These are phyloP conservation scores for Pristionchus exspectatus DNA, from an alignment of 2,888 invertebrate species.

Conservation along the genomic window DNA sequence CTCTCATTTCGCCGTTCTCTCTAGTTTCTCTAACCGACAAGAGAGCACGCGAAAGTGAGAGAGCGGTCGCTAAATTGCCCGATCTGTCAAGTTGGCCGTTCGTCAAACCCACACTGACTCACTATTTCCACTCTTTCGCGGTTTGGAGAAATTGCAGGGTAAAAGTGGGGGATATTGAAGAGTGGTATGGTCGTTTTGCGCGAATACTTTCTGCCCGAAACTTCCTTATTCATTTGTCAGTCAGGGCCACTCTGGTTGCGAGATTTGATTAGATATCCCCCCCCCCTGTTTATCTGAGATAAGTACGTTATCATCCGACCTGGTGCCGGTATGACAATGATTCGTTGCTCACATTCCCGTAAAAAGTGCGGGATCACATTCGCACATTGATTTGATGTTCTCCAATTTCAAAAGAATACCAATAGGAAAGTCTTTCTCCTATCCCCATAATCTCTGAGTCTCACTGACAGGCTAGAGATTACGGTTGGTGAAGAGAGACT, in stretches of 20 bases:
- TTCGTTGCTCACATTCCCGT: too few relatives aligned
- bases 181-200: too few relatives aligned
- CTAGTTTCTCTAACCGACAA: not conserved
- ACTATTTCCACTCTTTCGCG: not conserved
- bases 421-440: not conserved
- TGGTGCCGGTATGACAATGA: too few relatives aligned
- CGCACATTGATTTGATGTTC: not conserved
- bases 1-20: not conserved
- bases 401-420: not conserved
- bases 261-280: too few relatives aligned
- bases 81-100: not conserved
- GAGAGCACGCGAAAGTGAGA: not conserved
- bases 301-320: too few relatives aligned
- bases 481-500: too few relatives aligned
- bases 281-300: too few relatives aligned
- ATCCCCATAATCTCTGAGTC: not conserved
- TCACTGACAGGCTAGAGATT: too few relatives aligned
- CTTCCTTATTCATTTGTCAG: not conserved
- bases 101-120: not conserved
- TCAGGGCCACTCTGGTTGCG: too few relatives aligned
- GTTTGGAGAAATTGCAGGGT: not conserved
- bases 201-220: not conserved
- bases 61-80: not conserved
- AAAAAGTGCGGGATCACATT: too few relatives aligned
- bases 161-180: not conserved